A percentile compares a stretch with the other conserved stretches of the same genome.
These are phyloP conservation scores for Drosophila pallidifrons DNA, from an alignment of 1,140 invertebrate genomes.

Conservation along the genomic window DNA sequence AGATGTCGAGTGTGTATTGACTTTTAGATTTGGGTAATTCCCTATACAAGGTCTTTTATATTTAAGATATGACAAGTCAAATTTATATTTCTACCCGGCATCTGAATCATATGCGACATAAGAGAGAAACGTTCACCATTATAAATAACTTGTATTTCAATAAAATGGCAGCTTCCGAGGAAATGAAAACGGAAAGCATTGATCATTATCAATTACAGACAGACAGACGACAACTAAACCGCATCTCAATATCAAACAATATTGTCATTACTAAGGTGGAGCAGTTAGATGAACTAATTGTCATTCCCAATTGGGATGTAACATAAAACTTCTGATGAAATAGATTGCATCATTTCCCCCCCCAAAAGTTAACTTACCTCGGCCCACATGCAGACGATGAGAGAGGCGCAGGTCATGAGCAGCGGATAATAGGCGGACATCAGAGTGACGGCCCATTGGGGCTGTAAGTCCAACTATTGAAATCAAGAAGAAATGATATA, in stretches of 20 bases:
- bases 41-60: not conserved
- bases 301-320: not conserved
- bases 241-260: not conserved
- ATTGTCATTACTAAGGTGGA: not conserved
- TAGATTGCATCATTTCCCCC: not conserved
- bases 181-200: no score
- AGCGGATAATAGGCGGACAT: conserved; percentile 96
- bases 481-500: conserved; percentile 8
- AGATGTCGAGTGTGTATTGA: not conserved
- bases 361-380: conserved; percentile 89
- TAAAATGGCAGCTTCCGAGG: no score
- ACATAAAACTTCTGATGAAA: not conserved
- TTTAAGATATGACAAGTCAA: not conserved
- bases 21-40: conserved; percentile 4
- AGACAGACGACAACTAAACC: not conserved
- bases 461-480: conserved; percentile 89
- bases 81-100: not conserved
- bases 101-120: no score
- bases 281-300: not conserved
- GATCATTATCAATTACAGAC: no score
- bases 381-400: conserved; percentile 98
- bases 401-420: conserved; percentile 94
- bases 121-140: no score
- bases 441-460: conserved; percentile 93
- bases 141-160: no score